Evolutionary conservation across 2,113 vertebrate species (phyloP), one percentile per base, ranked within the genome.

Genomic region (Arothron firmamentum): DNA sequence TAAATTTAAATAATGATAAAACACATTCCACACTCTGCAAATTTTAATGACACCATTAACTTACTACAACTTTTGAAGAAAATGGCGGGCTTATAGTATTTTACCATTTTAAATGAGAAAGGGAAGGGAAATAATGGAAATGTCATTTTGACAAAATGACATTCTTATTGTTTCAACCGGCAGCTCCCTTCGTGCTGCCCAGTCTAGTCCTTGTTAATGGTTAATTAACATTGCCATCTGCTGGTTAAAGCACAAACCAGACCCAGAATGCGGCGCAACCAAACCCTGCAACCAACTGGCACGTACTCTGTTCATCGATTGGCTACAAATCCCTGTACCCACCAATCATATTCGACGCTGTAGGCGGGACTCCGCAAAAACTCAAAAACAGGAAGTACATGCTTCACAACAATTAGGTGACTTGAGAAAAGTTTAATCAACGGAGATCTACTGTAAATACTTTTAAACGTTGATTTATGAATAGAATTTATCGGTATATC

Each of bases 211-310:
- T 14, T n/a, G 6, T 0, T 20, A 75, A 83, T 41, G 49, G 62
- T 76, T 77, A 65, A 67, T 67, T 67, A 54, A 78, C 72, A 84
- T 62, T 77, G 85, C 85, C 86, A 88, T 82, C 89, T 89, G 59
- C 62, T 83, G 88, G 84, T 10, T 1, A 73, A 53, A 67, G 0
- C n/a, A 38, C 12, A 50, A 10, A 62, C 21, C 8, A 53, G 13
- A 52, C 6, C 0, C 14, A 43, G 1, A 56, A 15, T 70, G 12
- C 13, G 28, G 47, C 3, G 19, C 56, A 69, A 70, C 56, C 67
- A 55, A 75, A 65, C 12, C 2, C 2, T 23, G 3, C 21, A 23
- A 23, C 21, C 3, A 23, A 2, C 21, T 2, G 21, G 21, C 3
- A 23, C 21, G 21, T 23, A 17, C 2, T 0, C 50, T 77, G 13